Evolutionary conservation across 2,797 vertebrate species (phyloP).

Genomic region (Cheirogaleus major): DNA sequence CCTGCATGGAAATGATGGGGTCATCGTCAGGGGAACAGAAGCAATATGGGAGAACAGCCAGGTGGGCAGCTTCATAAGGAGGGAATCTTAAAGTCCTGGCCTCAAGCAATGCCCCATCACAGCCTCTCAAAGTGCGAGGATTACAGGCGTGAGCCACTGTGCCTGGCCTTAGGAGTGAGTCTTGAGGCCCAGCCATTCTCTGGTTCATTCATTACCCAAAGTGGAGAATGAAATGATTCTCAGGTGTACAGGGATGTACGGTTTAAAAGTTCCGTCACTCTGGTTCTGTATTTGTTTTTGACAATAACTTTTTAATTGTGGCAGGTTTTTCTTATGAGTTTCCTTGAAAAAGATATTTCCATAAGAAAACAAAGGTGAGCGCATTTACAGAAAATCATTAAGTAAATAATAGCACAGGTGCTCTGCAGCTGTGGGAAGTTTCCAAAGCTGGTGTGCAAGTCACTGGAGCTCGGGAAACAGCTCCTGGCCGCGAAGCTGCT

Average conservation of each 20-base stretch:
- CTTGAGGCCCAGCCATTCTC: not conserved
- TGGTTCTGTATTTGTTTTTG: not conserved
- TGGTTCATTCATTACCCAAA: not conserved
- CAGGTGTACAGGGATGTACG: not conserved
- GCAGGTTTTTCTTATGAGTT: not conserved
- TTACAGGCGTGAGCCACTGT: too few relatives aligned
- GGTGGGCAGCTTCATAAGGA: accelerated
- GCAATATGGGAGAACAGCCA: not conserved
- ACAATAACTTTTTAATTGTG: conserved; percentile 4
- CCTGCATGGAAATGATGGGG: not conserved
- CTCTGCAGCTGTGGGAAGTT: not conserved
- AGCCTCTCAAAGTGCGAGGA: too few relatives aligned
- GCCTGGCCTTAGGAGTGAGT: not conserved
- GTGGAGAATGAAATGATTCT: not conserved
- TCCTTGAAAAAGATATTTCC: conserved; percentile 10
- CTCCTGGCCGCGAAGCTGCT: not conserved
- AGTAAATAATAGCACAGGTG: not conserved
- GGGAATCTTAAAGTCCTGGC: not conserved
- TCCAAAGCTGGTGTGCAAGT: not conserved
- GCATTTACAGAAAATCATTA: not conserved
- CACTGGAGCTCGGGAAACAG: not conserved
- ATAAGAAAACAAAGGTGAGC: not conserved
- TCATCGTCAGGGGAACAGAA: not conserved
- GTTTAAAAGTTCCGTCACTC: not conserved
- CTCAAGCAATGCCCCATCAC: too few relatives aligned